A percentile compares a stretch with the other conserved stretches of the same genome.
phyloP scores from a whole-genome alignment of 2,888 invertebrate genomes.

The Ormyrus labotus region DNA sequence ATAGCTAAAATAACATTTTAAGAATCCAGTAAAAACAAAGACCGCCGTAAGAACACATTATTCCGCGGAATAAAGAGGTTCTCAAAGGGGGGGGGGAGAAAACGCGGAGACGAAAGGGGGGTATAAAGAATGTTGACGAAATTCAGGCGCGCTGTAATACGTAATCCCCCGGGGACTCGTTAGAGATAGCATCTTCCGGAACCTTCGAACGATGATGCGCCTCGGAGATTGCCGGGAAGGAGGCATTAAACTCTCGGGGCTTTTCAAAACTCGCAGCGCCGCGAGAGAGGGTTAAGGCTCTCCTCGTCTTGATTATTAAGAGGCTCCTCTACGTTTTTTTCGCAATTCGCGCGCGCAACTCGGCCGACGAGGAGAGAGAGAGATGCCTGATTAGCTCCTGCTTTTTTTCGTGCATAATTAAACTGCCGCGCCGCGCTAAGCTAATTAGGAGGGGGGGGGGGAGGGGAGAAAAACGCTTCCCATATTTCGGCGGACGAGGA shows the following conservation, averaged over 20 bases:
- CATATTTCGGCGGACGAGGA: constrained; percentile 35
- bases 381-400: constrained; percentile 5
- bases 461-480: constrained; percentile 8
- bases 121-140: constrained; percentile 12
- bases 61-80: constrained; percentile 54
- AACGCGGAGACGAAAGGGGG: neutral
- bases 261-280: constrained; percentile 12
- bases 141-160: constrained; percentile 9
- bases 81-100: neutral
- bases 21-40: too few species aligned
- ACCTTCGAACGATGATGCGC: constrained; percentile 59
- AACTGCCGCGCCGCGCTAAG: neutral
- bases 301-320: constrained; percentile 11
- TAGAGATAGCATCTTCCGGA: constrained; percentile 60
- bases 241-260: constrained; percentile 53
- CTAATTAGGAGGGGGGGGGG: neutral
- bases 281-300: neutral
- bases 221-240: constrained; percentile 55
- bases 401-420: constrained; percentile 33
- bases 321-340: constrained; percentile 28
- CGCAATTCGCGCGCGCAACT: neutral
- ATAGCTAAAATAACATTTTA: too few species aligned
- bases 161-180: constrained; percentile 44
- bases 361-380: neutral
- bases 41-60: constrained; percentile 41